Conservation (phyloP, 1,140 invertebrate species). For the Lepidurus couesii region DNA sequence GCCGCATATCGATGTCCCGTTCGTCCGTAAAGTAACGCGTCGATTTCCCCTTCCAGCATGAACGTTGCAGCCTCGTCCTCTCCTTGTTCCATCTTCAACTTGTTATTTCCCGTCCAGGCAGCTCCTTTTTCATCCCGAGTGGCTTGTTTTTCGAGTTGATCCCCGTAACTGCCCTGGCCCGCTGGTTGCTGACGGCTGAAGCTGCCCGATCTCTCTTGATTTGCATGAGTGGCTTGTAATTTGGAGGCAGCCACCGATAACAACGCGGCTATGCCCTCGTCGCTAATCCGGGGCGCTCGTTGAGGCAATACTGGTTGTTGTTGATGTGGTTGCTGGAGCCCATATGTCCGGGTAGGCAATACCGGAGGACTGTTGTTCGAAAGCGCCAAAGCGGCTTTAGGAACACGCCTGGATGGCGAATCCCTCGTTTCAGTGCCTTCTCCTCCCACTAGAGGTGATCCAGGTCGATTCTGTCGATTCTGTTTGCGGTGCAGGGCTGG, state of each 20-base stretch:
- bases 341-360: neutral
- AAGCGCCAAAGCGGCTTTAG: neutral
- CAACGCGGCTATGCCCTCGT: constrained; percentile 3
- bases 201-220: constrained; percentile 32
- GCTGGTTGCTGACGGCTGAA: constrained; percentile 36
- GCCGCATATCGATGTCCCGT: constrained; percentile 5
- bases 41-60: constrained; percentile 44
- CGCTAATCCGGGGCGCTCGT: neutral
- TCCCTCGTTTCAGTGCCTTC: neutral
- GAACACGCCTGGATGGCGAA: neutral
- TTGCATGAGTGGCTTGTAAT: constrained; percentile 15
- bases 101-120: constrained; percentile 34
- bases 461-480: neutral
- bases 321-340: constrained; percentile 21
- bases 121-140: constrained; percentile 32
- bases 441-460: neutral
- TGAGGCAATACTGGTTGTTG: neutral
- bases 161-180: constrained; percentile 32
- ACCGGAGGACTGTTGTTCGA: neutral
- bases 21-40: constrained; percentile 42
- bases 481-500: neutral
- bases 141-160: constrained; percentile 34
- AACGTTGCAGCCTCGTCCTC: constrained; percentile 34
- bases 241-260: constrained; percentile 1
- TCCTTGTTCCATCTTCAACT: constrained; percentile 27